Percentiles rank a stretch among this genome's conserved stretches.
Evolutionary conservation across 92 coral and sea anemone species (phyloP).

Genomic region (Paragorgia papillata): DNA sequence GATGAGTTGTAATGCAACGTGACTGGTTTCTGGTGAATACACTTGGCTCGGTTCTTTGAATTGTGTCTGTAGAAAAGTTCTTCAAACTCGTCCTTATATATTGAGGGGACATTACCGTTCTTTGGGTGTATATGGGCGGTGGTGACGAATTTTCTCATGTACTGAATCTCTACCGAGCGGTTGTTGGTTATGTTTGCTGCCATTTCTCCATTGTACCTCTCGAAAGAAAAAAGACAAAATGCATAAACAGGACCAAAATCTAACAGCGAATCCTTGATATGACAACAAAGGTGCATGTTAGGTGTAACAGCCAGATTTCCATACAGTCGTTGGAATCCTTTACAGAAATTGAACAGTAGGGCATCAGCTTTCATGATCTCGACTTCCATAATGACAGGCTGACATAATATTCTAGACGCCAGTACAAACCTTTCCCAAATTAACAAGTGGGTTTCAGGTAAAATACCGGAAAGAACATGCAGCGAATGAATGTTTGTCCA

Average conservation of each 20-base stretch:
- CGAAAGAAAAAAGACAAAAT: slow-evolving; percentile 68
- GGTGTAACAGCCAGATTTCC: slow-evolving; percentile 53
- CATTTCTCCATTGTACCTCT: slow-evolving; percentile 54
- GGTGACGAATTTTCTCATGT: slow-evolving; percentile 58
- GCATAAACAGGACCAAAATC: slow-evolving; percentile 65
- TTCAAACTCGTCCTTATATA: slow-evolving; percentile 4
- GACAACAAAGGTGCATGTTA: slow-evolving; percentile 65
- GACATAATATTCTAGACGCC: slow-evolving; percentile 9
- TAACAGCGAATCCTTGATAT: slow-evolving; percentile 55
- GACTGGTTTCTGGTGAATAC: background rate
- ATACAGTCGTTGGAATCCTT: slow-evolving; percentile 37
- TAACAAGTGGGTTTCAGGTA: background rate
- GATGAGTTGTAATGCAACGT: background rate
- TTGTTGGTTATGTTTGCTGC: slow-evolving; percentile 59
- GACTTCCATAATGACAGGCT: background rate
- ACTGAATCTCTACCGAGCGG: slow-evolving; percentile 63
- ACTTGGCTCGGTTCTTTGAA: background rate
- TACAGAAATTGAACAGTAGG: slow-evolving; percentile 27
- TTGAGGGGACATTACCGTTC: background rate
- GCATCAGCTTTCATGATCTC: background rate
- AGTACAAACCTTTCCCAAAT: slow-evolving; percentile 5
- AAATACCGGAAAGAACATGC: slow-evolving; percentile 33
- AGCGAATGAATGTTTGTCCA: slow-evolving; percentile 38
- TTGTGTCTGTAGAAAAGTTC: background rate
- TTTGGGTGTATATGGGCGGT: background rate